Conservation (phyloP, 2,888 invertebrate genomes). For the Gerris lacustris region DNA sequence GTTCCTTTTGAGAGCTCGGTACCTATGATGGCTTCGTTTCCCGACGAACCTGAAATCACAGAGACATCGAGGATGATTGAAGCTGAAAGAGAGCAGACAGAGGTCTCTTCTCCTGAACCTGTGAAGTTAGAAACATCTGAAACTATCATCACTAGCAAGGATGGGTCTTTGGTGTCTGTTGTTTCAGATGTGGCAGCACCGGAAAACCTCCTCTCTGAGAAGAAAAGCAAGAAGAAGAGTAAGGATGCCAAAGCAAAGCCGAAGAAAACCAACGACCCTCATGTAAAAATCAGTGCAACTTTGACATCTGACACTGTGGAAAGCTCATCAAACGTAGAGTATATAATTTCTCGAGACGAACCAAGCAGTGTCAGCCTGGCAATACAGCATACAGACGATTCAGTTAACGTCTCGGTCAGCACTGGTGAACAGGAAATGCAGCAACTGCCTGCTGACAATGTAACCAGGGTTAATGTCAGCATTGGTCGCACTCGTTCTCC, state of each 20-base stretch:
- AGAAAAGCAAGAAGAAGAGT: slow-evolving; percentile 8
- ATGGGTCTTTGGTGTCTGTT: slow-evolving; percentile 8
- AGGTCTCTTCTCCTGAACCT: neutral
- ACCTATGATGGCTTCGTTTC: neutral
- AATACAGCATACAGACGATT: slow-evolving; percentile 7
- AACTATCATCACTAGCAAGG: slow-evolving; percentile 18
- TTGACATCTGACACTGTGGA: slow-evolving; percentile 10
- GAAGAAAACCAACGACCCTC: slow-evolving; percentile 7
- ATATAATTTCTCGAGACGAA: neutral
- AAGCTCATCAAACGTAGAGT: neutral
- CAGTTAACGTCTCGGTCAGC: slow-evolving; percentile 17
- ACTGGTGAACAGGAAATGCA: slow-evolving; percentile 23
- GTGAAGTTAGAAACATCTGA: slow-evolving; percentile 40
- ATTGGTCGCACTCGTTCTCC: neutral
- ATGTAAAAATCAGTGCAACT: slow-evolving; percentile 4
- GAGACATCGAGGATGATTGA: neutral
- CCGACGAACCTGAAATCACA: neutral
- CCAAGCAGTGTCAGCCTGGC: neutral
- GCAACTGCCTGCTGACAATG: slow-evolving; percentile 16
- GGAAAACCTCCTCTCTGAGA: neutral
- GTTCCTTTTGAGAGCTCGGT: neutral
- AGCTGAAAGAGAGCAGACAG: neutral
- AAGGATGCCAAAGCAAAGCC: slow-evolving; percentile 5
- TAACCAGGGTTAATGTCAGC: neutral
- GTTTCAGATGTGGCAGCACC: neutral